Evolutionary conservation across 2,888 invertebrate species (phyloP), one percentile per base, ranked within the genome.

Genomic region (Tortrix viridana): DNA sequence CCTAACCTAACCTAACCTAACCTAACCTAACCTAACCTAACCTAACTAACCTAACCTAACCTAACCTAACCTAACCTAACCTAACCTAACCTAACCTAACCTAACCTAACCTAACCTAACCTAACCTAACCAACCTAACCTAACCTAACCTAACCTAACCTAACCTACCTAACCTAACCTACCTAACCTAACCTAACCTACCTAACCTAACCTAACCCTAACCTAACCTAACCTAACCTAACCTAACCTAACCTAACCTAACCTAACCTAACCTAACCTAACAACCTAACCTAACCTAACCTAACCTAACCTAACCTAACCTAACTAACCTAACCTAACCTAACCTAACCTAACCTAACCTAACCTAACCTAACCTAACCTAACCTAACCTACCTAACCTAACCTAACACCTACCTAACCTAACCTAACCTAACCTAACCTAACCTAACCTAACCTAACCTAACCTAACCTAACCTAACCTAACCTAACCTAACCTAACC

Each of bases 261-360:
- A 64, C 64, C 64, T 64, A 64, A 64, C 63, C 63, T n/a, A n/a
- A n/a, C n/a, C n/a, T n/a, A n/a, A n/a, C n/a, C n/a, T n/a, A n/a
- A n/a, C n/a, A n/a, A n/a, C 64, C 64, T 64, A 64, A 64, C 64
- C 64, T 64, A 64, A 64, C 64, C 64, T 64, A 64, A 64, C 64
- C 64, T 64, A 64, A 64, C 64, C 64, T 64, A 64, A 64, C 64
- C 64, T 64, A 64, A 64, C 64, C 65, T 65, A 65, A 65, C 65
- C 65, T 65, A 65, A 65, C 65, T 60, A 60, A 65, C 59, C 65
- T 60, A 60, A 65, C 59, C 60, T 61, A 61, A 63, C 65, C 65
- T 65, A 64, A 64, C 64, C 64, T 64, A 64, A 64, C 58, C 64
- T 64, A 64, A 64, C 64, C 64, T 64, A 64, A 64, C 63, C 63